A percentile compares a stretch with the other conserved stretches of the same genome.
phyloP scores from a whole-genome alignment of 2,797 vertebrate genomes.

The Scomberomorus guttatus region DNA sequence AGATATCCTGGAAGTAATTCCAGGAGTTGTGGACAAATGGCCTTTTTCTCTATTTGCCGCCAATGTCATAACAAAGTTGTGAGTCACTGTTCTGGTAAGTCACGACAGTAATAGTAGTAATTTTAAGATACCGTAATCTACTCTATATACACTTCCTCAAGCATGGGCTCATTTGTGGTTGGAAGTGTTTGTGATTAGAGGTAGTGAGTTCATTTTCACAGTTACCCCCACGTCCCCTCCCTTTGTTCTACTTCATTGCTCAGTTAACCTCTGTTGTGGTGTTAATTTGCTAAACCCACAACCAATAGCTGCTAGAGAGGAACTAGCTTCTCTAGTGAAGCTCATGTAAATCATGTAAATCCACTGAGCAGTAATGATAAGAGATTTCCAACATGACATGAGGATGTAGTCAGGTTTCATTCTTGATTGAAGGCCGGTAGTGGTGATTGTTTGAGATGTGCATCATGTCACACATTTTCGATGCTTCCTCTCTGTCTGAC shows the following conservation, averaged over 20 bases:
- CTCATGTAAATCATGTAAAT: constrained; percentile 5
- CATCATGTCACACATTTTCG: background rate
- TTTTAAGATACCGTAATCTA: background rate
- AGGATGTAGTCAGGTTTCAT: background rate
- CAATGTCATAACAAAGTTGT: background rate
- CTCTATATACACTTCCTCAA: background rate
- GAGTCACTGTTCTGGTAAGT: background rate
- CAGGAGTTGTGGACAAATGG: background rate
- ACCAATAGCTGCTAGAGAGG: background rate
- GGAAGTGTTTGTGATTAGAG: no score
- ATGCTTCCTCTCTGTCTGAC: background rate
- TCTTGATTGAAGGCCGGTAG: background rate
- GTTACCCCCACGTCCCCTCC: constrained; percentile 11
- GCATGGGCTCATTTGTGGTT: no score
- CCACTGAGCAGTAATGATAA: background rate
- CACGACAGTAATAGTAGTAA: no score
- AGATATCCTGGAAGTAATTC: background rate
- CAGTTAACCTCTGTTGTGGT: background rate
- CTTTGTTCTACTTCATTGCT: constrained; percentile 8
- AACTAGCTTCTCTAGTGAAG: background rate
- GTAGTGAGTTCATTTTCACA: no score
- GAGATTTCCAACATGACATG: background rate
- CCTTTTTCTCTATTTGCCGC: background rate
- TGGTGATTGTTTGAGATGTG: background rate
- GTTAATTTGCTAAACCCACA: constrained; percentile 29